These are phyloP conservation scores for Enteromius anoplus DNA, from an alignment of 2,797 vertebrate species.

Conservation along the genomic window DNA sequence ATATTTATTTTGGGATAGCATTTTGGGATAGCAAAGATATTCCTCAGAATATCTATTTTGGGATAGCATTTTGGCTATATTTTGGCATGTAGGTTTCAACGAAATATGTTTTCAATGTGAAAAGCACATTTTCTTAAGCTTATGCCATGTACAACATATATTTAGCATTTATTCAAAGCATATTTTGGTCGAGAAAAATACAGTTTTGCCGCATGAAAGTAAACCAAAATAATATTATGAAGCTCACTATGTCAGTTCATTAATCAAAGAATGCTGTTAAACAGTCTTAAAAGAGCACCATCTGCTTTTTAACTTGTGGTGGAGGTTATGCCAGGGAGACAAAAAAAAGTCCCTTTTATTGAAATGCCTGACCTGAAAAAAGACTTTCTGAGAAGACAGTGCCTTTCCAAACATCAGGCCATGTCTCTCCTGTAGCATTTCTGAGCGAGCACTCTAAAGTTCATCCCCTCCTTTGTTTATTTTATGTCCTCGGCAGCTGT, in stretches of 20 bases:
- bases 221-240: background rate
- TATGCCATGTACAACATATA: background rate
- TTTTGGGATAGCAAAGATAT: no score
- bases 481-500: slow-evolving; percentile 69
- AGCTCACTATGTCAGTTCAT: background rate
- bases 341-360: background rate
- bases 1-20: background rate
- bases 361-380: slow-evolving; percentile 55
- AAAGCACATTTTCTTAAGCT: background rate
- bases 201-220: background rate
- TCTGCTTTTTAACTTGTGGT: slow-evolving; percentile 17
- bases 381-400: slow-evolving; percentile 61
- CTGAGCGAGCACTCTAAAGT: slow-evolving; percentile 62
- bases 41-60: background rate
- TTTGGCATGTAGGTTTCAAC: background rate
- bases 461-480: slow-evolving; percentile 67
- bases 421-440: slow-evolving; percentile 50
- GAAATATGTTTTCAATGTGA: background rate
- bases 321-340: background rate
- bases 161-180: background rate
- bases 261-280: slow-evolving; percentile 10
- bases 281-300: slow-evolving; percentile 9
- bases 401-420: slow-evolving; percentile 49
- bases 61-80: background rate
- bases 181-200: background rate